Conservation (phyloP, 2,113 vertebrate species). For the Perca fluviatilis region DNA sequence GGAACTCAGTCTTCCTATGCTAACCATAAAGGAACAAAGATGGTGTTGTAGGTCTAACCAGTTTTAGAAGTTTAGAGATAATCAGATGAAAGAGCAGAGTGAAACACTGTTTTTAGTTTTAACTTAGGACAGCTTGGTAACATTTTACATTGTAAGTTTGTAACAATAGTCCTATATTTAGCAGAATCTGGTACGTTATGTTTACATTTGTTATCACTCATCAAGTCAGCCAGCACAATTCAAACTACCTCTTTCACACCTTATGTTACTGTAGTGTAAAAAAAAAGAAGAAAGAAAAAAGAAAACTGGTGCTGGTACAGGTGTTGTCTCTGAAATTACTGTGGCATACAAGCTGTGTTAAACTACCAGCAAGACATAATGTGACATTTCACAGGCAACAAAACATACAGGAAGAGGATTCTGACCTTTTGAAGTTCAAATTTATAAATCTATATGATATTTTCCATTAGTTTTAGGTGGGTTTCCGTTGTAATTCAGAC, state of each 20-base stretch:
- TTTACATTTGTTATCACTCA: conserved; percentile 1
- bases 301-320: background rate
- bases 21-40: conserved; percentile 6
- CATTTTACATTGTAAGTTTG: background rate
- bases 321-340: conserved; percentile 45
- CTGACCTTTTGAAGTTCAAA: conserved; percentile 74
- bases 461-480: background rate
- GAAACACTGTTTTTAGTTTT: background rate
- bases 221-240: background rate
- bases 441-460: conserved; percentile 29
- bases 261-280: conserved; percentile 1
- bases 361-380: conserved; percentile 61
- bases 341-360: conserved; percentile 27
- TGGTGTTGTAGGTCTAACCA: no score
- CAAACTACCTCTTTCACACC: background rate
- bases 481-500: background rate
- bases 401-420: conserved; percentile 59
- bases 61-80: background rate
- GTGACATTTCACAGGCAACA: conserved; percentile 74
- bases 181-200: no score
- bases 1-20: background rate
- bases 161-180: background rate
- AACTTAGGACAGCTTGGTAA: background rate
- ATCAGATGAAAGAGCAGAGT: background rate
- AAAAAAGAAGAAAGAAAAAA: background rate